A percentile compares a stretch with the other conserved stretches of the same genome.
These are phyloP conservation scores for Danio jaintianensis DNA, from an alignment of 2,797 vertebrate species.

Conservation along the genomic window DNA sequence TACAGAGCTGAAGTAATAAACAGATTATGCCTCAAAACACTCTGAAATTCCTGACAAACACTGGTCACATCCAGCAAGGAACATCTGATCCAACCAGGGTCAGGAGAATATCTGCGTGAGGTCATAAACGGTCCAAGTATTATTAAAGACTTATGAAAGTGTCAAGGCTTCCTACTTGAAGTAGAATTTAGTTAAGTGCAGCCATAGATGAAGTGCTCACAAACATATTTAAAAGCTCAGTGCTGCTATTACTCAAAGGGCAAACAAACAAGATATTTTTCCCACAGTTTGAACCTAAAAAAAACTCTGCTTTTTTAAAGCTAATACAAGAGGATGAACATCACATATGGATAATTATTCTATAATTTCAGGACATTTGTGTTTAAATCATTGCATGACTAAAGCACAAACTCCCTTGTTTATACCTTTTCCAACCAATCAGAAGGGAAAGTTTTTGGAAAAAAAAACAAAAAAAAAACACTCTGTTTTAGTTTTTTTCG, in stretches of 20 bases:
- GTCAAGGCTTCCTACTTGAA: conserved; percentile 23
- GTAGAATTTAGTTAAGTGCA: conserved; percentile 21
- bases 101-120: conserved; percentile 23
- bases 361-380: background rate
- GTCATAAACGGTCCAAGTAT: conserved; percentile 10
- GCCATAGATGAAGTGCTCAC: background rate
- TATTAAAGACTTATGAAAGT: conserved; percentile 19
- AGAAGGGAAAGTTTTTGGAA: background rate
- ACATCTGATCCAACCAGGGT: background rate
- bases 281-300: background rate
- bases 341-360: conserved; percentile 13
- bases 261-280: conserved; percentile 22
- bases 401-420: background rate
- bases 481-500: conserved; percentile 10
- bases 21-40: background rate
- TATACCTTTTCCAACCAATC: conserved; percentile 4
- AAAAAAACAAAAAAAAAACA: too few species aligned
- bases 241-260: conserved; percentile 4
- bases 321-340: conserved; percentile 23
- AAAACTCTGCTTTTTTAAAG: too few species aligned
- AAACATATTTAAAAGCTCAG: conserved; percentile 15
- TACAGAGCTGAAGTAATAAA: background rate
- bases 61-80: conserved; percentile 3
- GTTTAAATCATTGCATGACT: background rate
- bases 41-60: conserved; percentile 1